Percentiles rank a stretch among this genome's conserved stretches.
phyloP scores from a whole-genome alignment of 2,113 vertebrate genomes.

The Guaruba guarouba region DNA sequence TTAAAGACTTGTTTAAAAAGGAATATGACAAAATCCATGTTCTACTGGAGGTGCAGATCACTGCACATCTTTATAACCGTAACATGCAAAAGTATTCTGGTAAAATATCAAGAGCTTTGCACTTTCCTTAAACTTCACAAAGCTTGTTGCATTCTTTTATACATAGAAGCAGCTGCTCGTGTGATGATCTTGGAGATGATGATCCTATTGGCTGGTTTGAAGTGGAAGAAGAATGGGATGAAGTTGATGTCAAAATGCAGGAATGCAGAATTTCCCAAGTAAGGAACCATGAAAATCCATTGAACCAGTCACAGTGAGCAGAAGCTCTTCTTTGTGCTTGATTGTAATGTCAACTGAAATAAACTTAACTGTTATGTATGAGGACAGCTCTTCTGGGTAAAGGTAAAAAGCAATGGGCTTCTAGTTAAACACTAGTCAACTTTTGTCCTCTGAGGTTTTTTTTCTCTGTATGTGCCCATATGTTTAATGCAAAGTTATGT shows the following conservation, averaged over 20 bases:
- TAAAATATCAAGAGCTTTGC: neutral
- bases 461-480: neutral
- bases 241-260: constrained; percentile 91
- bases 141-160: neutral
- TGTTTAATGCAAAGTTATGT: neutral
- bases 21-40: neutral
- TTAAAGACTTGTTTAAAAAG: neutral
- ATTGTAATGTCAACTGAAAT: neutral
- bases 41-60: neutral
- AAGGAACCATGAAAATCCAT: neutral
- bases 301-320: neutral
- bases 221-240: constrained; percentile 95
- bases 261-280: constrained; percentile 89
- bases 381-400: neutral
- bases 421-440: neutral
- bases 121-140: neutral
- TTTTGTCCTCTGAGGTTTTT: neutral
- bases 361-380: neutral
- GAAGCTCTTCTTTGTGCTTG: neutral
- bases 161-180: constrained; percentile 45
- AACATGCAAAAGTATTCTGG: neutral
- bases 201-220: constrained; percentile 97
- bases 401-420: neutral
- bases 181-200: constrained; percentile 79
- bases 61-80: neutral